Conservation (phyloP, 2,888 invertebrate species). For the Aradus depressus region DNA sequence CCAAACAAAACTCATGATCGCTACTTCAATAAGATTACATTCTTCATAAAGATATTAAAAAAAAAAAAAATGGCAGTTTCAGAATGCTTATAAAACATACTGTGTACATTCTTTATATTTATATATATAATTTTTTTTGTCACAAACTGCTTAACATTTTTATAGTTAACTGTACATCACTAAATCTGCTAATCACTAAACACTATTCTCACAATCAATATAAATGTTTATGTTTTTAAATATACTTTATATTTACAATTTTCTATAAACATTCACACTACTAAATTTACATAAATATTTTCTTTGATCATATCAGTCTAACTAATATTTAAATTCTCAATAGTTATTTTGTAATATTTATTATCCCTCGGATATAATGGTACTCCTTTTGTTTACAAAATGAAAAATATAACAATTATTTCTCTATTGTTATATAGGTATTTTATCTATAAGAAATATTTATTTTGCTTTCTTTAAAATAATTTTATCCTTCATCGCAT, state of each 20-base stretch:
- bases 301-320: conserved; percentile 25
- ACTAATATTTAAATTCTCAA: conserved; percentile 23
- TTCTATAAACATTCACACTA: conserved; percentile 27
- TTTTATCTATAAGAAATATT: too few species aligned
- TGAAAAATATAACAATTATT: not conserved
- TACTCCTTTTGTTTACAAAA: not conserved
- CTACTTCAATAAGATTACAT: conserved; percentile 10
- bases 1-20: too few species aligned
- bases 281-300: conserved; percentile 22
- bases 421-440: too few species aligned
- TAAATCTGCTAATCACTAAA: conserved; percentile 21
- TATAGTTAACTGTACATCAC: conserved; percentile 20
- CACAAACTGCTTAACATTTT: conserved; percentile 17
- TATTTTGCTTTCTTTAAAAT: too few species aligned
- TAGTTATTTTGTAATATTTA: conserved; percentile 8
- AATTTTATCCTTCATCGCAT: too few species aligned
- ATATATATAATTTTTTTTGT: conserved; percentile 23
- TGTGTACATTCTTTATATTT: conserved; percentile 21
- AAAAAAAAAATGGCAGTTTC: conserved; percentile 25
- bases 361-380: not conserved
- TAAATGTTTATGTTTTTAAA: conserved; percentile 21
- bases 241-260: conserved; percentile 25
- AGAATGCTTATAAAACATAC: conserved; percentile 24
- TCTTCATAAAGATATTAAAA: conserved; percentile 15
- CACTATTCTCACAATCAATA: conserved; percentile 25